Percentiles rank a stretch among this genome's conserved stretches.
Evolutionary conservation across 2,113 vertebrate species (phyloP).

Genomic region (Corythornis vintsioides): DNA sequence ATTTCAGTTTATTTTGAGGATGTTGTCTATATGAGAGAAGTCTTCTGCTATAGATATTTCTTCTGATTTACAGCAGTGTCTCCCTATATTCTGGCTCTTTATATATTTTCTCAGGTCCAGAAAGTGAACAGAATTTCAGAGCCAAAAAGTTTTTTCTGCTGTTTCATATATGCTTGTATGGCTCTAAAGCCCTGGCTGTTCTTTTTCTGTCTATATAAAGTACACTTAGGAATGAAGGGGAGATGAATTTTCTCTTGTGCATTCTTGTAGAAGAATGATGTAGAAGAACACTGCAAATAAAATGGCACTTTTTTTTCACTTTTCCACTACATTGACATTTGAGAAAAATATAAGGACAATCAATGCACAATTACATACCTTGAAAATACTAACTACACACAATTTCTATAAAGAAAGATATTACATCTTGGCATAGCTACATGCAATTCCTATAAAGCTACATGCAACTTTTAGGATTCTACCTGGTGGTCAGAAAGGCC

Average conservation of each 20-base stretch:
- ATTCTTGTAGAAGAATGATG: neutral
- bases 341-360: neutral
- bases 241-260: neutral
- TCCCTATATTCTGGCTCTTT: neutral
- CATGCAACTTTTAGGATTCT: neutral
- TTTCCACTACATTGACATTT: neutral
- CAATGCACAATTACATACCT: neutral
- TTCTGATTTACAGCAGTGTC: neutral
- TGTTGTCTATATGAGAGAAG: neutral
- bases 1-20: neutral
- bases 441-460: neutral
- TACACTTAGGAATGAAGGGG: neutral
- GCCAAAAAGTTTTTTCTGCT: neutral
- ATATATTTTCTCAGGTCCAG: neutral
- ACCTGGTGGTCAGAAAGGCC: neutral
- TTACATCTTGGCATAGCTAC: neutral
- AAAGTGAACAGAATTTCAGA: neutral
- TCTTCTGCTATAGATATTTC: neutral
- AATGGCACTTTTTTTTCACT: neutral
- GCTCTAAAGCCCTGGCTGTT: neutral
- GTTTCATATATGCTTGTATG: neutral
- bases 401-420: neutral
- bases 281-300: neutral
- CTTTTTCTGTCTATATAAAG: neutral
- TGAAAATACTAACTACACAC: neutral